Base-by-base conservation (phyloP, 2,113 vertebrate genomes). In the Hirundichthys speculiger region DNA sequence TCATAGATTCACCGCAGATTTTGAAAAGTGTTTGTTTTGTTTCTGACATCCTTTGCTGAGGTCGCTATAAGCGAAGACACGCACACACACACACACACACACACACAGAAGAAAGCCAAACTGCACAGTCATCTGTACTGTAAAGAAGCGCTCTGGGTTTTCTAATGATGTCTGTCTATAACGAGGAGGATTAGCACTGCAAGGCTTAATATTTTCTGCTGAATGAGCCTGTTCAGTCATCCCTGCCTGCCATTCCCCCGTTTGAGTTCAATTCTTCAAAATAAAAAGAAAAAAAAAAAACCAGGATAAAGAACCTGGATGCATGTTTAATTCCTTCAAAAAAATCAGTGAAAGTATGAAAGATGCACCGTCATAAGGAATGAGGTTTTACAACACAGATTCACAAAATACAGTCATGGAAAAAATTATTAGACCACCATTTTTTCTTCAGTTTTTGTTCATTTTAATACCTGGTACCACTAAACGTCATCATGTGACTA, bases 121-220 rank as follows among this genome's bases (percentile, higher is more conserved):
- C 65, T 73, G 77, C 83, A 41, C 66, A 69, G 69, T 88, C 77
- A 88, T 87, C 73, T 21, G 64, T 79, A 58, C 75, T 65, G 48
- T 41, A 47, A 60, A 54, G 68, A 80, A 71, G 62, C 13, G 22
- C 70, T 69, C 63, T 63, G 56, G 76, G 72, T 83, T 85, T 53
- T 55, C 61, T 88, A 89, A 90, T 80, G 83, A 86, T 77, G 55
- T 77, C 68, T 87, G 69, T 71, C 62, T 84, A 77, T 85, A 89
- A 90, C 88, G 73, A 88, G 71, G 43, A 24, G 79, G 79, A 89
- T 90, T 83, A 86, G 77, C 50, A 71, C 72, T 79, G 69, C 20
- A 13, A 64, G 47, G 66, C 76, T 80, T 75, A 65, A 74, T 80
- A 86, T 85, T 83, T 87, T 86, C 69, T 85, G 78, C 82, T 85